Evolutionary conservation across 2,888 invertebrate genomes (phyloP).

Genomic region (Leptarthrus brevirostris): DNA sequence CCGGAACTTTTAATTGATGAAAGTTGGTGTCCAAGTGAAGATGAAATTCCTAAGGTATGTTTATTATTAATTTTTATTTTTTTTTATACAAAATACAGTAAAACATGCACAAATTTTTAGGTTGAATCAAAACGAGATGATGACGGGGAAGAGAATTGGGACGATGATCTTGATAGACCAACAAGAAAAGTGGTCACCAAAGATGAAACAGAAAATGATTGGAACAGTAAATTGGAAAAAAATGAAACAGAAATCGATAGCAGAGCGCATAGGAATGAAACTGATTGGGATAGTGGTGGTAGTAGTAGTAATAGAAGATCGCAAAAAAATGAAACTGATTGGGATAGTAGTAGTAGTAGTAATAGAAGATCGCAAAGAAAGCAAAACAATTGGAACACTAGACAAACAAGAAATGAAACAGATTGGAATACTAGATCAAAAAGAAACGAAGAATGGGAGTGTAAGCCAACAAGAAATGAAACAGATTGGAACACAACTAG

Average conservation of each 20-base stretch:
- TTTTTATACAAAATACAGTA: neutral
- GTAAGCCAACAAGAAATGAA: too few species aligned
- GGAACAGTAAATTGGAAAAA: too few species aligned
- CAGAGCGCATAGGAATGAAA: too few species aligned
- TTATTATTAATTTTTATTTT: neutral
- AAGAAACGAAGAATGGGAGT: too few species aligned
- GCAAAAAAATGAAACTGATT: neutral
- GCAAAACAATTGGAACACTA: too few species aligned
- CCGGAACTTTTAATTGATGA: conserved; percentile 69
- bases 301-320: neutral
- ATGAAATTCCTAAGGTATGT: conserved; percentile 49
- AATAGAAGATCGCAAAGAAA: too few species aligned
- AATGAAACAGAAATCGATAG: too few species aligned
- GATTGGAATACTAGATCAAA: too few species aligned
- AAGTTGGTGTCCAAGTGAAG: conserved; percentile 70
- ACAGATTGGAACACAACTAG: too few species aligned
- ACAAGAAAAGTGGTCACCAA: neutral
- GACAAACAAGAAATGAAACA: too few species aligned
- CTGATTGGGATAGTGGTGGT: conserved; percentile 1
- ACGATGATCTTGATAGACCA: conserved; percentile 1
- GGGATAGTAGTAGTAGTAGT: too few species aligned
- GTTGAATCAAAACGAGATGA: neutral
- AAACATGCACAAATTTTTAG: too few species aligned
- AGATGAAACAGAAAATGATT: neutral
- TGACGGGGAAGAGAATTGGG: conserved; percentile 37